phyloP scores from a whole-genome alignment of 1,140 invertebrate genomes.

The Asbolus verrucosus region DNA sequence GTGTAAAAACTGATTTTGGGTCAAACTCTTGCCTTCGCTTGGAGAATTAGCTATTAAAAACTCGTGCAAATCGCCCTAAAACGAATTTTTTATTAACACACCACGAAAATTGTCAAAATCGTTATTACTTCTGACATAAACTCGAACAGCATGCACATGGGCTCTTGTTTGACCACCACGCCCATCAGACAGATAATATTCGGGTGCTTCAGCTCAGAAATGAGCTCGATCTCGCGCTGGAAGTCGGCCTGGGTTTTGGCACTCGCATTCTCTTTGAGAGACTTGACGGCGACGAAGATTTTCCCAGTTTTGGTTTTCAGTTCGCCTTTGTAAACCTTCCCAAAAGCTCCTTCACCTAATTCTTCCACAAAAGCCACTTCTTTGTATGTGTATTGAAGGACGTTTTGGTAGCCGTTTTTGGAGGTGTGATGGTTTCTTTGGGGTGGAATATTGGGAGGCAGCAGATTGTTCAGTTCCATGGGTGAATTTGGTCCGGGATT shows the following conservation, averaged over 20 bases:
- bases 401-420: conserved; percentile 67
- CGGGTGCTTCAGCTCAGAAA: conserved; percentile 93
- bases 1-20: conserved; percentile 83
- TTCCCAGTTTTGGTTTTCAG: conserved; percentile 75
- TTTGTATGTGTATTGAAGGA: conserved; percentile 79
- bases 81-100: conserved; percentile 4
- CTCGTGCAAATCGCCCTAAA: conserved; percentile 92
- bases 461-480: conserved; percentile 82
- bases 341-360: conserved; percentile 96
- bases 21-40: conserved; percentile 79
- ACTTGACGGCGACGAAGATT: conserved; percentile 92
- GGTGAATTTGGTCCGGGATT: conserved; percentile 74
- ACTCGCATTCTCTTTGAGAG: conserved; percentile 92
- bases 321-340: conserved; percentile 95
- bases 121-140: conserved; percentile 81
- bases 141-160: conserved; percentile 96
- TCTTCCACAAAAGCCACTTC: conserved; percentile 93
- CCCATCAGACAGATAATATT: conserved; percentile 96
- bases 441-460: conserved; percentile 70
- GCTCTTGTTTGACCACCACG: conserved; percentile 90
- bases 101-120: conserved; percentile 9
- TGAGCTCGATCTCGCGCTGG: conserved; percentile 89
- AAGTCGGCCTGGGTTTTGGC: conserved; percentile 93
- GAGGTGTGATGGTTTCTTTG: conserved; percentile 56
- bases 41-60: conserved; percentile 93